Percentiles rank a stretch among this genome's conserved stretches.
Conservation (phyloP, 1,140 invertebrate species). For the Ladona fulva region DNA sequence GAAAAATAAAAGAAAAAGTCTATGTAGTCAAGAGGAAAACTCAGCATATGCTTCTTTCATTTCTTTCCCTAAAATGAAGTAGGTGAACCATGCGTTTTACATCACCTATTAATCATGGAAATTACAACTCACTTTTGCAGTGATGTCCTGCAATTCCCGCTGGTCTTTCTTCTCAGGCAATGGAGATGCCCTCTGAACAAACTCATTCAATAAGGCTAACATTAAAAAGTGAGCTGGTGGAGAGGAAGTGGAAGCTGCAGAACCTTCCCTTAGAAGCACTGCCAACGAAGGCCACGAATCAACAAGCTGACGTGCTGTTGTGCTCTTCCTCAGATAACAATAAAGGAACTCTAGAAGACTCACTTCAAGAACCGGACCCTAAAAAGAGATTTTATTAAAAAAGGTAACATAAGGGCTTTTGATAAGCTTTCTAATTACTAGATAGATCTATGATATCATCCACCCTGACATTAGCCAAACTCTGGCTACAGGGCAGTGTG, state of each 20-base stretch:
- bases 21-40: too few species aligned
- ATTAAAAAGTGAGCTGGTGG: slow-evolving; percentile 75
- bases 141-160: slow-evolving; percentile 70
- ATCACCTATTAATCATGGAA: too few species aligned
- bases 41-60: too few species aligned
- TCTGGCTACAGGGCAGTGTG: too few species aligned
- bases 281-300: slow-evolving; percentile 49
- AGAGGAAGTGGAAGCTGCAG: slow-evolving; percentile 43
- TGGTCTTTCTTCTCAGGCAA: slow-evolving; percentile 75
- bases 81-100: not conserved
- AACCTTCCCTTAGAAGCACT: slow-evolving; percentile 66
- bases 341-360: slow-evolving; percentile 53
- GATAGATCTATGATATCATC: too few species aligned
- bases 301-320: slow-evolving; percentile 33
- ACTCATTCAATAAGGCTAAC: slow-evolving; percentile 73
- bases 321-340: slow-evolving; percentile 62
- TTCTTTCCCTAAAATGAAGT: too few species aligned
- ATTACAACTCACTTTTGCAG: slow-evolving; percentile 44
- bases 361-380: slow-evolving; percentile 45
- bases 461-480: too few species aligned
- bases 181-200: slow-evolving; percentile 70
- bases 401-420: too few species aligned
- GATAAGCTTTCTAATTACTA: too few species aligned
- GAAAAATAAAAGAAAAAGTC: too few species aligned
- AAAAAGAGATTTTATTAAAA: too few species aligned